These are phyloP conservation scores for Pterocles orientalis DNA, from an alignment of 2,113 vertebrate species.

Conservation along the genomic window DNA sequence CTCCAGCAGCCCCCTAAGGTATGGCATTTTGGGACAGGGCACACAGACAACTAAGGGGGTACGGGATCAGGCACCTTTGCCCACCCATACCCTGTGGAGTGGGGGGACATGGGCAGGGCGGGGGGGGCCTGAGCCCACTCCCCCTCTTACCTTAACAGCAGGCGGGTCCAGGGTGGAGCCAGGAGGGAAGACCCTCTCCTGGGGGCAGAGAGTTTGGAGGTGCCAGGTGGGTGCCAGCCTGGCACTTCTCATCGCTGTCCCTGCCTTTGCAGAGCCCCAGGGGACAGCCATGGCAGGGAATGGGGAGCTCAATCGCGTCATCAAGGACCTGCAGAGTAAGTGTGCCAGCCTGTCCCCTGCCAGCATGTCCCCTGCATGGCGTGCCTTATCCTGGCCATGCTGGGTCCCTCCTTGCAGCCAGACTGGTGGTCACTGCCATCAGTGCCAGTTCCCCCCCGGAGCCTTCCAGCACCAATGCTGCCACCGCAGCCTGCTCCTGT, in stretches of 20 bases:
- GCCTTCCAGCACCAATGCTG: background rate
- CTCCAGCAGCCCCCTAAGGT: background rate
- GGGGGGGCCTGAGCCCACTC: background rate
- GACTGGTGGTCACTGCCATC: background rate
- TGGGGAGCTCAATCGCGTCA: conserved; percentile 30
- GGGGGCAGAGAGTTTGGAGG: background rate
- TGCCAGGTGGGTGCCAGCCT: background rate
- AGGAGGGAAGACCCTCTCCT: background rate
- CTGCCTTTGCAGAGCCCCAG: background rate
- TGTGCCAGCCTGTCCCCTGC: background rate
- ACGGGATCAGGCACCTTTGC: background rate
- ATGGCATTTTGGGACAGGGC: background rate
- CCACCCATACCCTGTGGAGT: background rate
- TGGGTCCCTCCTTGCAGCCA: background rate
- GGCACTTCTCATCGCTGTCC: background rate
- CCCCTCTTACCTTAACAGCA: background rate
- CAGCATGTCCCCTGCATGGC: background rate
- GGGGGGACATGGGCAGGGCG: background rate
- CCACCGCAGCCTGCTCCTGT: background rate
- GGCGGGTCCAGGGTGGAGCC: background rate
- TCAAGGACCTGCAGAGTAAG: conserved; percentile 75
- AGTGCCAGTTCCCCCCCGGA: background rate
- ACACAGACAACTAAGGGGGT: background rate
- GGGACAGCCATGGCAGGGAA: conserved; percentile 59
- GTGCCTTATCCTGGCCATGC: background rate